Conservation (phyloP, 2,888 invertebrate species). For the Atherix ibis region DNA sequence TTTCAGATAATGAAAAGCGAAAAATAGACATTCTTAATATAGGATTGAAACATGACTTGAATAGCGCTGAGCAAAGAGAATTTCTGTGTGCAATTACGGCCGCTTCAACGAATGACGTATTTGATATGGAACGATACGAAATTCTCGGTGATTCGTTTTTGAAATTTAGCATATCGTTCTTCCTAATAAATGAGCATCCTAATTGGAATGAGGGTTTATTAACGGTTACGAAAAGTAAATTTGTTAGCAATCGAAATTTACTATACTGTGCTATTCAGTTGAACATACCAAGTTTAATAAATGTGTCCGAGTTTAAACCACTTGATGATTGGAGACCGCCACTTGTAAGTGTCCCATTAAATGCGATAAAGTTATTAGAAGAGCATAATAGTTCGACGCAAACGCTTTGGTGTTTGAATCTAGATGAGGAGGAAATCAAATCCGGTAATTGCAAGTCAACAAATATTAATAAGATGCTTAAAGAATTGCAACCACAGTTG, state of each 20-base stretch:
- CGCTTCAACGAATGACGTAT: conserved; percentile 49
- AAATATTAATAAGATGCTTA: too few species aligned
- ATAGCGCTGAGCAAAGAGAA: conserved; percentile 21
- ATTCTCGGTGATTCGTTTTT: conserved; percentile 74
- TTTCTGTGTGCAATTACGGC: conserved; percentile 46
- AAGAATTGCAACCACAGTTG: too few species aligned
- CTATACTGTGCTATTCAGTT: conserved; percentile 47
- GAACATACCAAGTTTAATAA: conserved; percentile 31
- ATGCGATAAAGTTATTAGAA: conserved; percentile 22
- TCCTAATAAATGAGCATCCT: conserved; percentile 46
- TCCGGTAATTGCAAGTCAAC: conserved; percentile 17
- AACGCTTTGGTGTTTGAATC: conserved; percentile 34
- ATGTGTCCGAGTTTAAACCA: conserved; percentile 47
- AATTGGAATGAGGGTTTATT: conserved; percentile 57
- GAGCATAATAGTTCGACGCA: conserved; percentile 27
- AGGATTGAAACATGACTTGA: neutral
- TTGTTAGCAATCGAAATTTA: conserved; percentile 71
- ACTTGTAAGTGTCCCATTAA: conserved; percentile 44
- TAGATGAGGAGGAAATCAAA: conserved; percentile 33
- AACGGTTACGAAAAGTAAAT: conserved; percentile 46
- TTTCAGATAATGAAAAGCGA: conserved; percentile 6
- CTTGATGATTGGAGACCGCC: conserved; percentile 68
- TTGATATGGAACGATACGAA: conserved; percentile 67
- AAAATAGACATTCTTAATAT: conserved; percentile 2
- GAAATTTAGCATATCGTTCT: conserved; percentile 56